These are phyloP conservation scores for Stegostoma tigrinum DNA, from an alignment of 2,113 vertebrate species.

Conservation along the genomic window DNA sequence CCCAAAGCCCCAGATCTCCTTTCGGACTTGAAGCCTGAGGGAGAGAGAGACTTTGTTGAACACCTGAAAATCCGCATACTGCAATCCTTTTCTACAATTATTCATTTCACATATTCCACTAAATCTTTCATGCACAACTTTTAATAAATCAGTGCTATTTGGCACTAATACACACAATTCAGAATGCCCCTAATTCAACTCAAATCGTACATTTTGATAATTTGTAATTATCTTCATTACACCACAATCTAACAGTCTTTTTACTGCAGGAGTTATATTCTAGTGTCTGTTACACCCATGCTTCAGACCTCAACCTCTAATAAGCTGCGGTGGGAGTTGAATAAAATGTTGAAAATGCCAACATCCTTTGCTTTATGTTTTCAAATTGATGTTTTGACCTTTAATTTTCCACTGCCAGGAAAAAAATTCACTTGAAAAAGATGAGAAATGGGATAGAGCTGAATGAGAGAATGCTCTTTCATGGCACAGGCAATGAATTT, in stretches of 20 bases:
- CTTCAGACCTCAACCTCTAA: not conserved
- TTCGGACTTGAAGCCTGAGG: too few relatives aligned
- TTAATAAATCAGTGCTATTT: not conserved
- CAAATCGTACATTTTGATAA: not conserved
- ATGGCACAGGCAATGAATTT: constrained; percentile 89
- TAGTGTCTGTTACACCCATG: not conserved
- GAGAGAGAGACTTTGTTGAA: not conserved
- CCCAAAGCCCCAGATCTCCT: too few relatives aligned
- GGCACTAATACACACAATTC: not conserved
- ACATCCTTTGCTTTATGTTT: not conserved
- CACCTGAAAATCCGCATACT: not conserved
- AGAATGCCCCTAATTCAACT: not conserved
- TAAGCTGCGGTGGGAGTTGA: not conserved
- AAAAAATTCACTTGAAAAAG: constrained; percentile 88
- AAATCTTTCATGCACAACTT: not conserved
- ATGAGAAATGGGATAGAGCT: constrained; percentile 70
- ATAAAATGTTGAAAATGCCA: not conserved
- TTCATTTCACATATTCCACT: not conserved
- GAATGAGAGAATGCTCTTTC: constrained; percentile 91
- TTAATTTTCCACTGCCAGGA: constrained; percentile 58
- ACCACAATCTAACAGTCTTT: not conserved
- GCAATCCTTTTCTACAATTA: not conserved
- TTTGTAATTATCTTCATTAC: not conserved
- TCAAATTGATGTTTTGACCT: constrained; percentile 34
- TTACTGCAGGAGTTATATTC: not conserved